These are phyloP conservation scores for Lydus trimaculatus DNA, from an alignment of 2,888 invertebrate genomes.

Conservation along the genomic window DNA sequence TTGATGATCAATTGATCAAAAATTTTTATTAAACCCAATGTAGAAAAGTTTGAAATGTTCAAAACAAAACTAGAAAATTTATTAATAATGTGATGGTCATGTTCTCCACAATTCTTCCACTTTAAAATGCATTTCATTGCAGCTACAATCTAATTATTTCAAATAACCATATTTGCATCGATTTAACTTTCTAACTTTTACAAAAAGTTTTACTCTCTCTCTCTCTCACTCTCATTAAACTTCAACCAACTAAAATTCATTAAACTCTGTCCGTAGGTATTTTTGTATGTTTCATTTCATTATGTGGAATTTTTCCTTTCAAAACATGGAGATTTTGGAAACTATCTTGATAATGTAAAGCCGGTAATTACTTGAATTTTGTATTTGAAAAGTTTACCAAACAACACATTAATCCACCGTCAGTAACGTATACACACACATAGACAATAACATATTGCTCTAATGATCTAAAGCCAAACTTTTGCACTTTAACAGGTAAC, in stretches of 20 bases:
- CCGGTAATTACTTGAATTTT: neutral
- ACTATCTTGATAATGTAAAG: neutral
- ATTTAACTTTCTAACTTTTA: neutral
- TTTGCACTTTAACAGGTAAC: neutral
- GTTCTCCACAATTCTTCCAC: too few relatives aligned
- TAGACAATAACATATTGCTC: neutral
- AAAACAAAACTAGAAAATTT: too few relatives aligned
- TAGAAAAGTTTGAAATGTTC: too few relatives aligned
- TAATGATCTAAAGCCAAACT: neutral
- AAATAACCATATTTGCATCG: neutral
- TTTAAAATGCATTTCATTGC: too few relatives aligned
- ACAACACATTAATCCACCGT: neutral
- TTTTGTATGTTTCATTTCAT: neutral
- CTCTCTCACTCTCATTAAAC: conserved; percentile 4
- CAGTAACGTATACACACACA: neutral
- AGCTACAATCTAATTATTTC: neutral
- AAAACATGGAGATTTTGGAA: neutral
- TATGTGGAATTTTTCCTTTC: neutral
- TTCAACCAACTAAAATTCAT: neutral
- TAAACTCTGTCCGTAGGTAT: neutral
- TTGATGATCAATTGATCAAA: too few relatives aligned
- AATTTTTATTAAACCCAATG: too few relatives aligned
- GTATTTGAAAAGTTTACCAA: neutral
- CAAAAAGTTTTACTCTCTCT: neutral
- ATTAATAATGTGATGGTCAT: too few relatives aligned